Evolutionary conservation across 2,113 vertebrate species (phyloP).

Genomic region (Orthochromis indermauri): DNA sequence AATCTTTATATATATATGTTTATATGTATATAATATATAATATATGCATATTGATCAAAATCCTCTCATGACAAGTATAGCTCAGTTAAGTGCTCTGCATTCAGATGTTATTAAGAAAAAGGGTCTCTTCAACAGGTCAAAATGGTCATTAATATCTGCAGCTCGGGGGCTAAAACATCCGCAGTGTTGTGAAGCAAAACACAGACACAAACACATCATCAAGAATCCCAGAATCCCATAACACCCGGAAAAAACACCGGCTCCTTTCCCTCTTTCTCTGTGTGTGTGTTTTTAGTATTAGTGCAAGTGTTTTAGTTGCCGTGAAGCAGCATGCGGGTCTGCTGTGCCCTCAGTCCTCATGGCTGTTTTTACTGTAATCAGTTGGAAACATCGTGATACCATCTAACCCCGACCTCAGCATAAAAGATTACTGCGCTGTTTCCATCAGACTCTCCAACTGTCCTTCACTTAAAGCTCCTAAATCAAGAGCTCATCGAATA

Average conservation of each 20-base stretch:
- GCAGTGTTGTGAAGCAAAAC: constrained; percentile 57
- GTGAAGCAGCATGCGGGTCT: constrained; percentile 48
- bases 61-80: background rate
- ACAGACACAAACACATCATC: constrained; percentile 43
- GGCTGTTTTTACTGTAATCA: constrained; percentile 76
- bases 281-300: background rate
- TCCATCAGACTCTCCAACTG: background rate
- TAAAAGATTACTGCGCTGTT: constrained; percentile 6
- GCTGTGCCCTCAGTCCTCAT: constrained; percentile 41
- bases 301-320: background rate
- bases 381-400: constrained; percentile 60
- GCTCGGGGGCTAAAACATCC: constrained; percentile 8
- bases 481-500: background rate
- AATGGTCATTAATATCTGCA: background rate
- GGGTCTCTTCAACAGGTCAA: background rate
- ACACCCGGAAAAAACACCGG: constrained; percentile 39
- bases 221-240: constrained; percentile 56
- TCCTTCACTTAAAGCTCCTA: background rate
- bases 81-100: background rate
- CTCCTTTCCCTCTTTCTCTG: constrained; percentile 2
- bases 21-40: background rate
- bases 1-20: background rate
- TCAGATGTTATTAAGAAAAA: background rate
- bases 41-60: background rate
- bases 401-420: constrained; percentile 68